A percentile compares a stretch with the other conserved stretches of the same genome.
phyloP scores from a whole-genome alignment of 2,888 invertebrate species.

The Mycalesis mineus region DNA sequence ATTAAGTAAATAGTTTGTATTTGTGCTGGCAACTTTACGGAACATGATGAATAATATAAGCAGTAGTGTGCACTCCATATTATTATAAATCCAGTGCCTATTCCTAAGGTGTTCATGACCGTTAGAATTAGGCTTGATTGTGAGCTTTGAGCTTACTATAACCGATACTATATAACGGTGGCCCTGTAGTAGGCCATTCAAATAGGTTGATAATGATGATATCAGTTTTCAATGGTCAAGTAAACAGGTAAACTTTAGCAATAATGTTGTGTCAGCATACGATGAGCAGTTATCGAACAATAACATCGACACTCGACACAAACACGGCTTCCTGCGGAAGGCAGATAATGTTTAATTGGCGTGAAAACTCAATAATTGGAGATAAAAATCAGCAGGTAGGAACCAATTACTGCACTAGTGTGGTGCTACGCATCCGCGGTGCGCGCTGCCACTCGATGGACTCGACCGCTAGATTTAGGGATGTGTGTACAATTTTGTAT shows the following conservation, averaged over 20 bases:
- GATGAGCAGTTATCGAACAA: slow-evolving; percentile 40
- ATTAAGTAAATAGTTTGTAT: too few species aligned
- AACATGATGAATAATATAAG: too few species aligned
- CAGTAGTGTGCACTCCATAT: too few species aligned
- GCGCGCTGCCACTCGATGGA: slow-evolving; percentile 43
- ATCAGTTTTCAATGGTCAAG: neutral
- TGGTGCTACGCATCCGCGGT: slow-evolving; percentile 54
- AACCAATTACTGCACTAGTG: slow-evolving; percentile 70
- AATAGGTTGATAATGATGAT: neutral
- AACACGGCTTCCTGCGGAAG: slow-evolving; percentile 63
- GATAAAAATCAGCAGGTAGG: slow-evolving; percentile 71
- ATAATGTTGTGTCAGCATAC: slow-evolving; percentile 14
- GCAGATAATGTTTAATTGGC: slow-evolving; percentile 74
- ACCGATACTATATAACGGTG: too few species aligned
- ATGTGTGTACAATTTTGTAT: slow-evolving; percentile 21
- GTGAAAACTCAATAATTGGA: slow-evolving; percentile 76
- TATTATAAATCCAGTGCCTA: too few species aligned
- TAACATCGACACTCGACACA: slow-evolving; percentile 41
- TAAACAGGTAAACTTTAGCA: slow-evolving; percentile 8
- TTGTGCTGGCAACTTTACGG: too few species aligned
- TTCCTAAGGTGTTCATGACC: too few species aligned
- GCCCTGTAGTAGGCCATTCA: neutral
- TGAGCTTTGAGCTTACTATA: too few species aligned
- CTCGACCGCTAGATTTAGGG: slow-evolving; percentile 34
- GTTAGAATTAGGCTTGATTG: too few species aligned